Conservation (phyloP, 2,797 vertebrate genomes). For the Gallinago solitaria region DNA sequence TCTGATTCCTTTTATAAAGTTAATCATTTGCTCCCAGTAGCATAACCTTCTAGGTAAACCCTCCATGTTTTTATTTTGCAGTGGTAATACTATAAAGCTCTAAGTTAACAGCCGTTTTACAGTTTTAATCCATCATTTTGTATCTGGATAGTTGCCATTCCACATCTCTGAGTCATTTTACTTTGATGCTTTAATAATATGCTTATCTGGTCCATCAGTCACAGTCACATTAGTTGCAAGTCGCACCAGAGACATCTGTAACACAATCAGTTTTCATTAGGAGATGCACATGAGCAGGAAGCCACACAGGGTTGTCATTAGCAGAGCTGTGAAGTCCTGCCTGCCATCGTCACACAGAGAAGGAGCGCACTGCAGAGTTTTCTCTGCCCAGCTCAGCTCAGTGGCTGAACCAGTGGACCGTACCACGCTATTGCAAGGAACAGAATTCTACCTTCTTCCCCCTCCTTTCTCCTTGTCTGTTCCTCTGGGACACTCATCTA, state of each 20-base stretch:
- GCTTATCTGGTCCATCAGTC: slow-evolving; percentile 68
- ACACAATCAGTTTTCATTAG: not conserved
- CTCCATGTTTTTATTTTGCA: slow-evolving; percentile 35
- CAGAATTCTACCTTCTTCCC: not conserved
- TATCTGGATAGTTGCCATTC: slow-evolving; percentile 65
- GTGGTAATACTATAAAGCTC: slow-evolving; percentile 62
- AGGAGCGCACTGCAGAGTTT: not conserved
- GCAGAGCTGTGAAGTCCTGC: not conserved
- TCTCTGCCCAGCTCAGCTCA: not conserved
- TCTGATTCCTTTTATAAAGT: not conserved
- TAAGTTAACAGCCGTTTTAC: slow-evolving; percentile 60
- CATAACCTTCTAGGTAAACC: slow-evolving; percentile 38
- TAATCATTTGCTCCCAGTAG: not conserved
- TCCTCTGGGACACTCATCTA: not conserved
- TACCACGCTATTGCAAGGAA: not conserved
- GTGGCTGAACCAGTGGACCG: not conserved
- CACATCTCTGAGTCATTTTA: slow-evolving; percentile 66
- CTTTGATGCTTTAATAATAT: slow-evolving; percentile 71
- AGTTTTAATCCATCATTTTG: slow-evolving; percentile 73
- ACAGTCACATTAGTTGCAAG: slow-evolving; percentile 62
- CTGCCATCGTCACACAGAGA: not conserved
- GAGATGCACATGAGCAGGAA: not conserved
- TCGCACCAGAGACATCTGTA: slow-evolving; percentile 58
- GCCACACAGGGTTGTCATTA: not conserved
- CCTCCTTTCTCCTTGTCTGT: not conserved